phyloP scores from a whole-genome alignment of 1,140 invertebrate genomes.

The Drosophila busckii region DNA sequence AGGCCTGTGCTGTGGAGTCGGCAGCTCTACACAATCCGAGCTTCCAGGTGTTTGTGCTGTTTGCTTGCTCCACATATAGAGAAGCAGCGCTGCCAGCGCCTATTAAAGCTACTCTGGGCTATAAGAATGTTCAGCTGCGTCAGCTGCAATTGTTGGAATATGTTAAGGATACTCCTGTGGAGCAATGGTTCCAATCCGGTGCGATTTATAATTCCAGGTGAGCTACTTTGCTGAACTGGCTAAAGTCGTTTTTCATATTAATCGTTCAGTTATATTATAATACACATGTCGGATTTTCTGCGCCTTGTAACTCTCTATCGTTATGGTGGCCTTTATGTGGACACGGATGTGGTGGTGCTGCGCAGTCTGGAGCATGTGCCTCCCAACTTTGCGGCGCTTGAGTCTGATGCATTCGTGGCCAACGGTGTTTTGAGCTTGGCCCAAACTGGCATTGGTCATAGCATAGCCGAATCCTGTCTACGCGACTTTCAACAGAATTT shows the following conservation, averaged over 20 bases:
- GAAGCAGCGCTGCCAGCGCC: slow-evolving; percentile 9
- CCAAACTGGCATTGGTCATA: slow-evolving; percentile 80
- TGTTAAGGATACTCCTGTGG: slow-evolving; percentile 82
- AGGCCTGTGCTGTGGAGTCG: slow-evolving; percentile 85
- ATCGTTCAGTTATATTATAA: slow-evolving; percentile 8
- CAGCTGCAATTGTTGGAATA: slow-evolving; percentile 82
- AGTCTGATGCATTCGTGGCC: slow-evolving; percentile 81
- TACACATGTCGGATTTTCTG: slow-evolving; percentile 83
- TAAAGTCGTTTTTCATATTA: neutral
- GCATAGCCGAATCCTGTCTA: slow-evolving; percentile 81
- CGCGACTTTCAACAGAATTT: slow-evolving; percentile 82
- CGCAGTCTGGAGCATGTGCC: slow-evolving; percentile 81
- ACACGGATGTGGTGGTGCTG: slow-evolving; percentile 86
- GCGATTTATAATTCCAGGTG: slow-evolving; percentile 80
- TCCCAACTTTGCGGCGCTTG: slow-evolving; percentile 82
- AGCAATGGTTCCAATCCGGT: slow-evolving; percentile 81
- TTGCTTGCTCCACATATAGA: slow-evolving; percentile 79
- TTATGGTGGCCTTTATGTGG: slow-evolving; percentile 88
- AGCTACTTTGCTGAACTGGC: too few relatives aligned
- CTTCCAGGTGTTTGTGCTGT: slow-evolving; percentile 81
- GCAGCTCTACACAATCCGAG: slow-evolving; percentile 82
- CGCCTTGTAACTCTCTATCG: slow-evolving; percentile 87
- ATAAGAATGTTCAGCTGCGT: slow-evolving; percentile 82
- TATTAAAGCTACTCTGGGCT: slow-evolving; percentile 79
- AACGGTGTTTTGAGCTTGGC: slow-evolving; percentile 84